Evolutionary conservation across 2,113 vertebrate species (phyloP).

Genomic region (Morone saxatilis): DNA sequence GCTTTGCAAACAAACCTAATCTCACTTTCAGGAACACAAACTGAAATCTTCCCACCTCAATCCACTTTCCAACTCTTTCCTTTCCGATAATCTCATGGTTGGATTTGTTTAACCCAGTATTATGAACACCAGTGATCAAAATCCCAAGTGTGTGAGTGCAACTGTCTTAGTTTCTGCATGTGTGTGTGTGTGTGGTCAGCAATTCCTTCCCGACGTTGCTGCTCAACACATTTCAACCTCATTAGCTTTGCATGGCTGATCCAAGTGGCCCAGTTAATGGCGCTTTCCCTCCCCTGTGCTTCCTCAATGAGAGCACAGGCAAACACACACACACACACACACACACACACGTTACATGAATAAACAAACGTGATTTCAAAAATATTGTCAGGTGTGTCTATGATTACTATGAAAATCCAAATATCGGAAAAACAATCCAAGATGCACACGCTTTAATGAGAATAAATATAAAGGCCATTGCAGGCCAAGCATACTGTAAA

Average conservation of each 20-base stretch:
- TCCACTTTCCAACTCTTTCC: neutral
- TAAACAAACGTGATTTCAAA: neutral
- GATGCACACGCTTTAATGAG: neutral
- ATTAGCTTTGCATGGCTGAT: conserved; percentile 74
- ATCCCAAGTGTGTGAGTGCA: neutral
- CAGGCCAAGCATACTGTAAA: neutral
- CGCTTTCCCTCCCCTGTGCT: conserved; percentile 41
- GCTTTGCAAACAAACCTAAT: neutral
- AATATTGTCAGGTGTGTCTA: neutral
- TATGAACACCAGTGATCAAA: neutral
- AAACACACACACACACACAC: conserved; percentile 10
- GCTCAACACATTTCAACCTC: conserved; percentile 72
- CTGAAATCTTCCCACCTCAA: conserved; percentile 4
- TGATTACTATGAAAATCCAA: neutral
- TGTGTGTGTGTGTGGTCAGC: conserved; percentile 25
- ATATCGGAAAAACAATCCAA: neutral
- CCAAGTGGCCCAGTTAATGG: conserved; percentile 73
- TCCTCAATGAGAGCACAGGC: conserved; percentile 47
- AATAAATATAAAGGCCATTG: neutral
- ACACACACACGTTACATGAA: conserved; percentile 8
- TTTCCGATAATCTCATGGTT: neutral
- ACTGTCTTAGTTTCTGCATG: neutral
- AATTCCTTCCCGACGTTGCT: conserved; percentile 21
- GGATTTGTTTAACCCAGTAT: conserved; percentile 5
- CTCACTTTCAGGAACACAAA: neutral